phyloP scores from a whole-genome alignment of 2,797 vertebrate species.

The Enteromius mattozi region DNA sequence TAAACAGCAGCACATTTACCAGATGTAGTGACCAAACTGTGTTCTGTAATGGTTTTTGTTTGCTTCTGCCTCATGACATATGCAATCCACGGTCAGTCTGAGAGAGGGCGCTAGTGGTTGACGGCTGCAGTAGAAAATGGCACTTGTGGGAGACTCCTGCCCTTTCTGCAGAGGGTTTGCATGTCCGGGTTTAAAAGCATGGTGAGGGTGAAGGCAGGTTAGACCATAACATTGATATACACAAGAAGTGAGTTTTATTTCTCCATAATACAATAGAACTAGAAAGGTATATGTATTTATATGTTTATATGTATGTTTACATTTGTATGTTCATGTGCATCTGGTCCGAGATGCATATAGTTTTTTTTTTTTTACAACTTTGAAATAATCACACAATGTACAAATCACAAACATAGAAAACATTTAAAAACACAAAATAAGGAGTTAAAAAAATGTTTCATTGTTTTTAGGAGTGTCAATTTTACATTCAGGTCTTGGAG shows the following conservation, averaged over 20 bases:
- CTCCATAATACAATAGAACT: slow-evolving; percentile 78
- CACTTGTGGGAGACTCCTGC: slow-evolving; percentile 78
- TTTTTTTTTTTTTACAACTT: slow-evolving; percentile 63
- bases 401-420: slow-evolving; percentile 71
- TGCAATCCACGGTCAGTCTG: slow-evolving; percentile 48
- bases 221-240: slow-evolving; percentile 36
- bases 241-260: slow-evolving; percentile 66
- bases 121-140: slow-evolving; percentile 66
- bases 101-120: slow-evolving; percentile 56
- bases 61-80: slow-evolving; percentile 54
- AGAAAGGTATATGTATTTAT: slow-evolving; percentile 75
- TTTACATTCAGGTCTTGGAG: slow-evolving; percentile 55
- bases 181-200: slow-evolving; percentile 63
- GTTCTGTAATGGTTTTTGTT: slow-evolving; percentile 14
- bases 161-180: slow-evolving; percentile 69
- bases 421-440: slow-evolving; percentile 74
- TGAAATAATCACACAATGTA: slow-evolving; percentile 77
- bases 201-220: slow-evolving; percentile 43
- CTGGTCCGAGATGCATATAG: slow-evolving; percentile 55
- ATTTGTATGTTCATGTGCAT: slow-evolving; percentile 47
- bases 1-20: slow-evolving; percentile 20
- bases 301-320: slow-evolving; percentile 56
- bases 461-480: slow-evolving; percentile 60
- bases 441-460: slow-evolving; percentile 65
- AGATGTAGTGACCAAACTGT: slow-evolving; percentile 1